Evolutionary conservation across 2,113 vertebrate species (phyloP).

Genomic region (Dinomys branickii): DNA sequence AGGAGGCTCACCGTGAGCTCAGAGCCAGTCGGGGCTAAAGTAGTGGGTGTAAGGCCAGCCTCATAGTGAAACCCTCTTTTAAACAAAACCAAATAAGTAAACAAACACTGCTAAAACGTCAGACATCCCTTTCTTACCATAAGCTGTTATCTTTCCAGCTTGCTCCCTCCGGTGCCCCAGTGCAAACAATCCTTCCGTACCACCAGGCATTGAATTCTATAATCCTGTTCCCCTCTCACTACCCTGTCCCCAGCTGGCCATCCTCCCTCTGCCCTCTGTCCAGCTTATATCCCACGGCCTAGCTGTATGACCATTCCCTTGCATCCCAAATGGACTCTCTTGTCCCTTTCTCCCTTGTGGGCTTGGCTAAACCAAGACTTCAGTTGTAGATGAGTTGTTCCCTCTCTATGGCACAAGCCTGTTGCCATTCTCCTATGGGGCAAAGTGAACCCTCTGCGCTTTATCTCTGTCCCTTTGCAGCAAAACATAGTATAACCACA

Average conservation of each 20-base stretch:
- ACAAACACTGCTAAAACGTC: background rate
- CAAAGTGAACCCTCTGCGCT: background rate
- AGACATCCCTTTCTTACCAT: background rate
- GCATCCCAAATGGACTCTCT: background rate
- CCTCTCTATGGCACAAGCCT: background rate
- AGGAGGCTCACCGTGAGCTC: background rate
- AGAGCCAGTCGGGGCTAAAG: background rate
- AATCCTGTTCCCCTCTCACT: background rate
- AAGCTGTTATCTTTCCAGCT: background rate
- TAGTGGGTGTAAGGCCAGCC: background rate
- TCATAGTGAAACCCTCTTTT: background rate
- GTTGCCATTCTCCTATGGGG: background rate
- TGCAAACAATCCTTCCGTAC: background rate
- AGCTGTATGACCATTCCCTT: background rate
- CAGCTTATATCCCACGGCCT: background rate
- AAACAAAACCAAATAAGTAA: background rate
- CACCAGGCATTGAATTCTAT: background rate
- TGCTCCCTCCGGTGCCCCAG: background rate
- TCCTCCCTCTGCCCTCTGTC: background rate
- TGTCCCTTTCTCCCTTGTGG: background rate
- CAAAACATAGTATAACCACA: background rate
- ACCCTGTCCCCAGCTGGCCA: background rate
- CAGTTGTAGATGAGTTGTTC: background rate
- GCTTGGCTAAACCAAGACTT: slow-evolving; percentile 12
- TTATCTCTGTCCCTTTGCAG: background rate